Percentiles rank a stretch among this genome's conserved stretches.
Conservation (phyloP, 2,888 invertebrate genomes). For the Margaritifera margaritifera region DNA sequence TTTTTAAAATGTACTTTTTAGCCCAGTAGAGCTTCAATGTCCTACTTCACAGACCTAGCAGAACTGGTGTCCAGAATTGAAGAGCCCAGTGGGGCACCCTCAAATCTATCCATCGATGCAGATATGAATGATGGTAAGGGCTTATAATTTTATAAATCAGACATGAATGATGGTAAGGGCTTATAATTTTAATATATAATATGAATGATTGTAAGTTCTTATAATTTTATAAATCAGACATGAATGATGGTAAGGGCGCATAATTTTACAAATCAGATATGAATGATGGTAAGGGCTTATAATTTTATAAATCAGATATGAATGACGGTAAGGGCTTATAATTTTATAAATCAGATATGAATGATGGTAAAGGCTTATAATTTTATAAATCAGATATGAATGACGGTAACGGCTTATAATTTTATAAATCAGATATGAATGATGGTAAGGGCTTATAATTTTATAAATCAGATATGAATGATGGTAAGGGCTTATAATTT, state of each 20-base stretch:
- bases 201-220: slow-evolving; percentile 23
- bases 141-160: neutral
- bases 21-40: slow-evolving; percentile 59
- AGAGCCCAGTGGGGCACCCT: slow-evolving; percentile 43
- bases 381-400: slow-evolving; percentile 15
- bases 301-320: slow-evolving; percentile 12
- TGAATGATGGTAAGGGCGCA: slow-evolving; percentile 22
- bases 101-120: slow-evolving; percentile 31
- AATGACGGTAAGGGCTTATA: slow-evolving; percentile 20
- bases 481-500: slow-evolving; percentile 13
- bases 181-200: neutral
- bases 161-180: slow-evolving; percentile 25
- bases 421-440: slow-evolving; percentile 16
- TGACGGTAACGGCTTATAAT: slow-evolving; percentile 16
- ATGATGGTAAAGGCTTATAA: slow-evolving; percentile 19
- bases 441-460: slow-evolving; percentile 16
- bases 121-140: slow-evolving; percentile 27
- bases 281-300: slow-evolving; percentile 20
- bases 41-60: slow-evolving; percentile 72
- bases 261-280: slow-evolving; percentile 13
- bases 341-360: slow-evolving; percentile 13
- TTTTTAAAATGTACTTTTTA: slow-evolving; percentile 24
- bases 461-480: slow-evolving; percentile 19
- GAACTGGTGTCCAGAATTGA: slow-evolving; percentile 71
- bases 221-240: slow-evolving; percentile 12